Conservation (phyloP, 2,113 vertebrate genomes). For the Tichodroma muraria region DNA sequence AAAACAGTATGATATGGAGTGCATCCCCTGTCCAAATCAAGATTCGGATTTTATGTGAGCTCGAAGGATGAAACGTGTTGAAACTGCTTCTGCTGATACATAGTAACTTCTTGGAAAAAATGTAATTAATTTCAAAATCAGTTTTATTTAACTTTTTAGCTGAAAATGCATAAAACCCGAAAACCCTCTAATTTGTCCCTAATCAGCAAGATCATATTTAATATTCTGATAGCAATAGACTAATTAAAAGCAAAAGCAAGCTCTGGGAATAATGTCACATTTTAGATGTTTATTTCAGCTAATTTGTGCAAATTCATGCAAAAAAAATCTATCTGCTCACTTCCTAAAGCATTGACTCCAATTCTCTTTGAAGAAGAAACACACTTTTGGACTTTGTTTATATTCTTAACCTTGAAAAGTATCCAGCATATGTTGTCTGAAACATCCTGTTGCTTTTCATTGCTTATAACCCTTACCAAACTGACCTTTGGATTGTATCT, state of each 20-base stretch:
- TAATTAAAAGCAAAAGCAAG: neutral
- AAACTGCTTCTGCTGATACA: neutral
- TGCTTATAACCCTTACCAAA: neutral
- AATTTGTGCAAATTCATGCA: neutral
- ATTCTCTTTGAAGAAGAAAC: neutral
- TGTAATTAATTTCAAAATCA: neutral
- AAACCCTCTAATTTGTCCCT: neutral
- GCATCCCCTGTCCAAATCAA: neutral
- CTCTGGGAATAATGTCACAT: neutral
- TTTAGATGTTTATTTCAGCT: neutral
- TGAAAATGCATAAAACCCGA: neutral
- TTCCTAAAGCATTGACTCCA: neutral
- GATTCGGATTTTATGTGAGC: neutral
- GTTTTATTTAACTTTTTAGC: neutral
- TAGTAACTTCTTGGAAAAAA: neutral
- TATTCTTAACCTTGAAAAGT: neutral
- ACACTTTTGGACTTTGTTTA: neutral
- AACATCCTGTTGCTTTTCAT: neutral
- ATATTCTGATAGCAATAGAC: neutral
- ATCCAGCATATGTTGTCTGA: neutral
- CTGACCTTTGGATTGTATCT: neutral
- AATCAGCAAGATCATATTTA: neutral
- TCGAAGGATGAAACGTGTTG: neutral
- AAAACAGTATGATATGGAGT: neutral
- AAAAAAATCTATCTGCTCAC: neutral